Evolutionary conservation across 2,888 invertebrate genomes (phyloP).

Genomic region (Apotomis capreana): DNA sequence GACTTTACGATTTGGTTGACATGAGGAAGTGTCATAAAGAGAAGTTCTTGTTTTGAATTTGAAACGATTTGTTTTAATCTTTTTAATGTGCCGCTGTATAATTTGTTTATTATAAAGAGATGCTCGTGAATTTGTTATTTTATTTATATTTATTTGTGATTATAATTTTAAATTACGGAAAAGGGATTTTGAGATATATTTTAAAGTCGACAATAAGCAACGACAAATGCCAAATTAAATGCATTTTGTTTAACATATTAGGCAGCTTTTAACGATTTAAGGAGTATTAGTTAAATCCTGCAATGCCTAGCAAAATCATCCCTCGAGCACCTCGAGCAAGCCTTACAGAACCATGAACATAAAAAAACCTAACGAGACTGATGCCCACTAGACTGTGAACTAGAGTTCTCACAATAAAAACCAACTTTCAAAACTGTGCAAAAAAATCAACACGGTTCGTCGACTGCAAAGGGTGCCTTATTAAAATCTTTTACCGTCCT

Average conservation of each 20-base stretch:
- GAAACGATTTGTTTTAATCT: constrained; percentile 54
- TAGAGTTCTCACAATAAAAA: constrained; percentile 63
- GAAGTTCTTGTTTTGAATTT: constrained; percentile 46
- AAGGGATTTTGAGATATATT: no score
- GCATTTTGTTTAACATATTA: no score
- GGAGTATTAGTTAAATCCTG: not conserved
- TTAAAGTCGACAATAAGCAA: no score
- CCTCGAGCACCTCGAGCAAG: not conserved
- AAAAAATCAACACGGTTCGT: constrained; percentile 72
- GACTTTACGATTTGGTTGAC: constrained; percentile 59
- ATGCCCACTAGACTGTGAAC: constrained; percentile 70
- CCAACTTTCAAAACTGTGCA: constrained; percentile 62
- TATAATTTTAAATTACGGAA: no score
- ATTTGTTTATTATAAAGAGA: not conserved
- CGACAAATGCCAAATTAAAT: no score
- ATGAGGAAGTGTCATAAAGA: constrained; percentile 35
- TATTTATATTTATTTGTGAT: no score
- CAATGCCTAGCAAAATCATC: not conserved
- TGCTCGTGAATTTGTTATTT: no score
- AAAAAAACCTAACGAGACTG: constrained; percentile 48
- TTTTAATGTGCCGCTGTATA: constrained; percentile 47
- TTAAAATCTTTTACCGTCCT: constrained; percentile 66
- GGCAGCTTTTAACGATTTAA: no score
- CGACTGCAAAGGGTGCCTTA: constrained; percentile 70
- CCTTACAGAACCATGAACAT: constrained; percentile 15